Conservation (phyloP, 2,888 invertebrate species). For the Phaonia tiefii region DNA sequence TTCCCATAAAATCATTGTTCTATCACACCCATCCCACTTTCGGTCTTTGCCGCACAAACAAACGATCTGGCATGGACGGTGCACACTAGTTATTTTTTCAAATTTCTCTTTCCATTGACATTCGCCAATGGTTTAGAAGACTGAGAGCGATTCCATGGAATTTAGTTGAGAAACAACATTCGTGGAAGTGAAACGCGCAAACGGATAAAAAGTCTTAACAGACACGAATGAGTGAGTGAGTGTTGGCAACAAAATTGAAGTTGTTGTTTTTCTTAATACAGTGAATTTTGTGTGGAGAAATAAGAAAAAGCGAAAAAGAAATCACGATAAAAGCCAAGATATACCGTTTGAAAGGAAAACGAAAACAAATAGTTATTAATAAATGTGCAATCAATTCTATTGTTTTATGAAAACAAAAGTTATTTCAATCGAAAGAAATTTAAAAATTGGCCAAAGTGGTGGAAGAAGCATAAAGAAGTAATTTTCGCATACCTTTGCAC, state of each 20-base stretch:
- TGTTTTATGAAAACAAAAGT: constrained; percentile 11
- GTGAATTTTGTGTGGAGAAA: constrained; percentile 13
- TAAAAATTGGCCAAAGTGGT: no score
- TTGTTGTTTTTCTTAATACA: constrained; percentile 22
- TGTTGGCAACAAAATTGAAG: constrained; percentile 12
- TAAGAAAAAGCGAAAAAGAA: constrained; percentile 6
- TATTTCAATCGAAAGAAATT: constrained; percentile 12
- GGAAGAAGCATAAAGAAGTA: constrained; percentile 30
- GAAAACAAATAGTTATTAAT: constrained; percentile 2
- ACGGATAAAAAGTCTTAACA: constrained; percentile 44
- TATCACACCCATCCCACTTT: no score
- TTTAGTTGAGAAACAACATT: constrained; percentile 69
- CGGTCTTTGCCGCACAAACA: neutral
- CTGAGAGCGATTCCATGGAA: constrained; percentile 63
- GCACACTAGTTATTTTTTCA: neutral
- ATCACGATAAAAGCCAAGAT: constrained; percentile 1
- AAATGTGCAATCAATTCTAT: constrained; percentile 47
- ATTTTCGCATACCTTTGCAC: constrained; percentile 33
- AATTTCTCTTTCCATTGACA: constrained; percentile 59
- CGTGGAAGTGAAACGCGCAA: constrained; percentile 56
- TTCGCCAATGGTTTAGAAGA: constrained; percentile 49
- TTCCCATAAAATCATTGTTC: no score
- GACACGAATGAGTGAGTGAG: neutral
- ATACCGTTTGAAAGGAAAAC: constrained; percentile 8
- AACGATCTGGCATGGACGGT: constrained; percentile 26